Evolutionary conservation across 2,797 vertebrate species (phyloP), one percentile per base, ranked within the genome.

Genomic region (Lacerta bilineata): DNA sequence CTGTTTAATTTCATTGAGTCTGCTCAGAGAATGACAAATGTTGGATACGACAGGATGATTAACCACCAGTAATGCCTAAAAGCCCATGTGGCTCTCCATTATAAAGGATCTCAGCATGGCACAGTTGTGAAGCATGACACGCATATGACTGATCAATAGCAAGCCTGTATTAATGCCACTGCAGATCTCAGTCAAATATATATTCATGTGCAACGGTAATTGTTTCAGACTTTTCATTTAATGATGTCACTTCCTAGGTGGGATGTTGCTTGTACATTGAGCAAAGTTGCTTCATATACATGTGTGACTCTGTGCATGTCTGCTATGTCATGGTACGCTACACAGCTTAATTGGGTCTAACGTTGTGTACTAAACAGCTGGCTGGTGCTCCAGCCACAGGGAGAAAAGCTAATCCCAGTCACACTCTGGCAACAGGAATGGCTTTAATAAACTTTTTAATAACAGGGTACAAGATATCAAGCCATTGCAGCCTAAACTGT

Each of bases 41-140:
- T 15, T 55, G 50, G 50, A 55, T 55, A 15, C 87, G 85, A 76
- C 55, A 61, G 68, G 83, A 33, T 29, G 87, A 90, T 87, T 46
- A 91, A 87, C 89, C 74, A 91, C 90, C 79, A n/a, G 89, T 92
- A 88, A 61, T 8, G 23, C 91, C 27, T 78, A 69, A 18, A 80
- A 93, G 89, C 79, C 88, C 64, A 77, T 61, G 84, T 68, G 15
- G 17, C 55, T 66, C 85, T 78, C 79, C 79, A 59, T 86, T 88
- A 80, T 89, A 74, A 84, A 91, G 83, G 83, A 85, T 83, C 68
- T 81, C 55, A 5, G 11, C 66, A 86, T 55, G 50, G 50, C 79
- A 76, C n/a, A 27, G 41, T 80, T n/a, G 29, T 55, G 8, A 23
- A 55, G 55, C 11, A 25, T 55, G 75, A 77, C 66, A 69, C 29